These are phyloP conservation scores for Oreohelix idahoensis DNA, from an alignment of 1,140 invertebrate species.

Conservation along the genomic window DNA sequence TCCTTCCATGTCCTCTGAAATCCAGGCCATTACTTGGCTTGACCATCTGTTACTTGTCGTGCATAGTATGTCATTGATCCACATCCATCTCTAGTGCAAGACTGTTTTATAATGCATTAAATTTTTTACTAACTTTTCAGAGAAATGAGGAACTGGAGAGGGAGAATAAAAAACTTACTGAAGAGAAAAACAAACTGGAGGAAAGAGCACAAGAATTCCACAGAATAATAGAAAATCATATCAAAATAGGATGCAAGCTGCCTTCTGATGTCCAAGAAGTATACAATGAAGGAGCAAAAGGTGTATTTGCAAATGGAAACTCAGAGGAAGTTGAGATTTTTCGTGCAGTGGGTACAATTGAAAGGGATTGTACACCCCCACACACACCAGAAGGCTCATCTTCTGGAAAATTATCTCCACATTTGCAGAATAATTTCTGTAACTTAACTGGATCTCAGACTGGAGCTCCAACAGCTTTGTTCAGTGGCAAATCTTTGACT, in stretches of 20 bases:
- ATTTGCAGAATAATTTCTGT: not conserved
- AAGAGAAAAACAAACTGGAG: not conserved
- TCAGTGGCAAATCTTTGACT: not conserved
- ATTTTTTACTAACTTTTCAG: not conserved
- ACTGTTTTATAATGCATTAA: no score
- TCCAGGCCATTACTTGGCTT: no score
- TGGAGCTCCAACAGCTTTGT: not conserved
- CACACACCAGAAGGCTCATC: not conserved
- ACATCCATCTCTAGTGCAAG: no score
- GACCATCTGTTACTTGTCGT: no score
- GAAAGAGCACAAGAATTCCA: not conserved
- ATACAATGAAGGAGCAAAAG: not conserved
- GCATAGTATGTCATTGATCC: no score
- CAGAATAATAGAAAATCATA: not conserved
- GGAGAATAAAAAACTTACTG: not conserved
- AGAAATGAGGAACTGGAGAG: conserved; percentile 4
- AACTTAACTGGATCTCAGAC: not conserved
- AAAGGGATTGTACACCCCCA: not conserved
- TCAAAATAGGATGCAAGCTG: not conserved
- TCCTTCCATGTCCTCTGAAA: no score
- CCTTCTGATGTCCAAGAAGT: not conserved
- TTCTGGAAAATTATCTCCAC: not conserved
- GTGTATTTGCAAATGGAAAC: not conserved
- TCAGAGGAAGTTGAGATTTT: not conserved
- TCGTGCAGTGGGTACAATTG: not conserved